phyloP scores from a whole-genome alignment of 1,140 invertebrate genomes.

The Tetragonula clypearis region DNA sequence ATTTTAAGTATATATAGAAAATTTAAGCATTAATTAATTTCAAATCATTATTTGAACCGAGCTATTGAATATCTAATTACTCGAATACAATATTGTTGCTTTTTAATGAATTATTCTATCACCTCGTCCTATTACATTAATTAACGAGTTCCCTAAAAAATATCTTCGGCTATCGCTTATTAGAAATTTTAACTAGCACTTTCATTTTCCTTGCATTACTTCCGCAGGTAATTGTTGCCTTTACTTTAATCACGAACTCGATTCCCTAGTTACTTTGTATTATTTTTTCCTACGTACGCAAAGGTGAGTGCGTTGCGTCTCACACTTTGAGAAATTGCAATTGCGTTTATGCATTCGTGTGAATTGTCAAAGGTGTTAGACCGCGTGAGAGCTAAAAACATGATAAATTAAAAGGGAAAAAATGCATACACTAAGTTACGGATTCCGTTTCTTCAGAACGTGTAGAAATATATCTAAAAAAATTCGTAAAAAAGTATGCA shows the following conservation, averaged over 20 bases:
- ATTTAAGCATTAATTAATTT: not conserved
- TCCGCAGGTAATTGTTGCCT: too few relatives aligned
- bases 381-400: too few relatives aligned
- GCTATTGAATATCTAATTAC: not conserved
- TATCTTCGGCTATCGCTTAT: not conserved
- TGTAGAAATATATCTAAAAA: too few relatives aligned
- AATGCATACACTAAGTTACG: too few relatives aligned
- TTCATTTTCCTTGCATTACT: not conserved
- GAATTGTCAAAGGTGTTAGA: too few relatives aligned
- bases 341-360: too few relatives aligned
- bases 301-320: too few relatives aligned
- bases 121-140: not conserved
- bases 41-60: not conserved
- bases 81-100: not conserved
- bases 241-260: not conserved
- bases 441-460: too few relatives aligned
- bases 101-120: not conserved
- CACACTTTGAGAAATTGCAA: too few relatives aligned
- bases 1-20: not conserved
- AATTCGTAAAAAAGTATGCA: too few relatives aligned
- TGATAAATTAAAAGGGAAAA: too few relatives aligned
- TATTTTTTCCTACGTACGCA: not conserved
- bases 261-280: not conserved
- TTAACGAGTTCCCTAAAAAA: not conserved
- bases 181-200: slow-evolving; percentile 11